Percentiles rank a stretch among this genome's conserved stretches.
phyloP scores from a whole-genome alignment of 1,140 invertebrate species.

The Hycleus cichorii region DNA sequence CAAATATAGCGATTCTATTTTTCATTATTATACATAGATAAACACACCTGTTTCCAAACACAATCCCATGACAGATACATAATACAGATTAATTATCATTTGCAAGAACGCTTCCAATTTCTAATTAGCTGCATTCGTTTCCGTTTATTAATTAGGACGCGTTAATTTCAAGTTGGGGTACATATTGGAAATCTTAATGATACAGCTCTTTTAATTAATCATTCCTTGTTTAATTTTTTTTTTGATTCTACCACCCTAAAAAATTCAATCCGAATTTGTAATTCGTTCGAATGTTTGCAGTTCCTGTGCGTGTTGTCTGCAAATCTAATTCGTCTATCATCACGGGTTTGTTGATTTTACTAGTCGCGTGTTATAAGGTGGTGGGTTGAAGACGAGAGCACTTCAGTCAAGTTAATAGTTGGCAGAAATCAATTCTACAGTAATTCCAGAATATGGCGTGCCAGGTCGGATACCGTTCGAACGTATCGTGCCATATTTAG shows the following conservation, averaged over 20 bases:
- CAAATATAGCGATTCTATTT: no score
- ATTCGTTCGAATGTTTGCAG: neutral
- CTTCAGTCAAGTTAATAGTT: conserved; percentile 28
- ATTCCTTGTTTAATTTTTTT: neutral
- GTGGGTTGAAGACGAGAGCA: conserved; percentile 20
- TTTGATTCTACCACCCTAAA: conserved; percentile 1
- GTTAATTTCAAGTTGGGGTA: no score
- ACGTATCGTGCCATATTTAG: conserved; percentile 5
- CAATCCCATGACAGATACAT: no score
- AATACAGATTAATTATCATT: no score
- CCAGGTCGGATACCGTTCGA: conserved; percentile 22
- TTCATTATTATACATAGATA: no score
- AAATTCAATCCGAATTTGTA: neutral
- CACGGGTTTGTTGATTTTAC: conserved; percentile 18
- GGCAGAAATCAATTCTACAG: conserved; percentile 28
- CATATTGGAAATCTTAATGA: neutral
- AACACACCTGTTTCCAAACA: no score
- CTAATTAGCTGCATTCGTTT: no score
- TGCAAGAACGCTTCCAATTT: no score
- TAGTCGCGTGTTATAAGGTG: conserved; percentile 22
- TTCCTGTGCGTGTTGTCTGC: conserved; percentile 12
- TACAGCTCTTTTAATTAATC: neutral
- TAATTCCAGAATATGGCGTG: conserved; percentile 20
- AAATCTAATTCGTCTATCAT: conserved; percentile 20
- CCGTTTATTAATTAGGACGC: no score